A percentile compares a stretch with the other conserved stretches of the same genome.
Evolutionary conservation across 2,797 vertebrate species (phyloP).

Genomic region (Ataeniobius toweri): DNA sequence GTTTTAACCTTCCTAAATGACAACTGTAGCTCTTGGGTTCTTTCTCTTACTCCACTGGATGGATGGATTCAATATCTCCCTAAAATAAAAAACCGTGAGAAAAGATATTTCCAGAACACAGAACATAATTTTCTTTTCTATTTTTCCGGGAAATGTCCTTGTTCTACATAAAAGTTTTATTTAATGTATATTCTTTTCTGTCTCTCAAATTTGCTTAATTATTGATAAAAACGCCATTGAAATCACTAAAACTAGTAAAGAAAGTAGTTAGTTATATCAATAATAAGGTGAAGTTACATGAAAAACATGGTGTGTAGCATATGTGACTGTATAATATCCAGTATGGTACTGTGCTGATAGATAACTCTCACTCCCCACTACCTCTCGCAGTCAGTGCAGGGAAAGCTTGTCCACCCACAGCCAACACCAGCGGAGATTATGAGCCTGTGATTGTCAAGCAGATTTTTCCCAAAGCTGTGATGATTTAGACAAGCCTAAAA

Average conservation of each 20-base stretch:
- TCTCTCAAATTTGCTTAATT: not conserved
- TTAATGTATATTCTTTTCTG: not conserved
- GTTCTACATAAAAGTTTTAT: not conserved
- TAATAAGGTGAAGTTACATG: not conserved
- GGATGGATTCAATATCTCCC: not conserved
- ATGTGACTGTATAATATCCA: not conserved
- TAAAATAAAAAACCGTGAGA: not conserved
- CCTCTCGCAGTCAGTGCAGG: constrained; percentile 35
- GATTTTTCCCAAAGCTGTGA: constrained; percentile 25
- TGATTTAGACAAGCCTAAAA: constrained; percentile 42
- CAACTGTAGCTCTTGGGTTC: not conserved
- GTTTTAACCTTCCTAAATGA: not conserved
- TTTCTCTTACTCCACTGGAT: not conserved
- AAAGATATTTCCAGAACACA: not conserved
- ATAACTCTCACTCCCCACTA: constrained; percentile 19
- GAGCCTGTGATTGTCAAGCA: constrained; percentile 54
- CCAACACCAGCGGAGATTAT: constrained; percentile 29
- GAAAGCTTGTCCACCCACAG: constrained; percentile 62
- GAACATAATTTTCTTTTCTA: not conserved
- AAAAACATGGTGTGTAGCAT: not conserved
- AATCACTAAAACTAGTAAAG: not conserved
- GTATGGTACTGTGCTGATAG: not conserved
- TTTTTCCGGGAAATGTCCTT: not conserved
- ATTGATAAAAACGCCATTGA: not conserved
- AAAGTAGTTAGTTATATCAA: not conserved